Percentiles rank a stretch among this genome's conserved stretches.
phyloP scores from a whole-genome alignment of 1,140 invertebrate species.

The Coptotermes formosanus region DNA sequence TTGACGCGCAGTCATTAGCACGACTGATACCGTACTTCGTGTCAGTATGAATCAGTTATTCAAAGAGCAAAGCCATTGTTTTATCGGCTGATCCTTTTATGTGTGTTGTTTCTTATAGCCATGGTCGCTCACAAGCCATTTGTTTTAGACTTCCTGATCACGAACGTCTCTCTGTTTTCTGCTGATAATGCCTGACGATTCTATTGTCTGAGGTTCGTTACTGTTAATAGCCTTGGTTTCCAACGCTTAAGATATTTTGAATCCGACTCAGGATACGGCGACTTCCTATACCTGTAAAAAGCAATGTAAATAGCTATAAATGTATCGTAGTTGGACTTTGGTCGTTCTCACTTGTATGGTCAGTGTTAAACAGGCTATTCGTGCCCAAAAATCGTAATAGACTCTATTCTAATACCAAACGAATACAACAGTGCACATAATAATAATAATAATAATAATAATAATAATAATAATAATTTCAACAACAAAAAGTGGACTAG shows the following conservation, averaged over 20 bases:
- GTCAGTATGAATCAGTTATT: conserved; percentile 5
- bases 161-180: background rate
- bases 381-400: too few species aligned
- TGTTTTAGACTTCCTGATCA: conserved; percentile 14
- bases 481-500: too few species aligned
- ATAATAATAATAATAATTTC: too few species aligned
- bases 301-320: too few species aligned
- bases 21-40: background rate
- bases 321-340: too few species aligned
- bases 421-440: too few species aligned
- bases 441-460: too few species aligned
- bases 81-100: conserved; percentile 12
- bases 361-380: too few species aligned
- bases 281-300: too few species aligned
- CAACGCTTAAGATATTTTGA: background rate
- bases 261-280: background rate
- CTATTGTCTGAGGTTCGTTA: background rate
- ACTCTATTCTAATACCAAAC: too few species aligned
- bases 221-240: background rate
- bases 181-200: background rate
- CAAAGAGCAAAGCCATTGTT: background rate
- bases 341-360: too few species aligned
- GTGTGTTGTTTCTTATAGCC: background rate
- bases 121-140: background rate
- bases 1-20: too few species aligned